Conservation (phyloP, 2,113 vertebrate species). For the Psammodynastes pulverulentus region DNA sequence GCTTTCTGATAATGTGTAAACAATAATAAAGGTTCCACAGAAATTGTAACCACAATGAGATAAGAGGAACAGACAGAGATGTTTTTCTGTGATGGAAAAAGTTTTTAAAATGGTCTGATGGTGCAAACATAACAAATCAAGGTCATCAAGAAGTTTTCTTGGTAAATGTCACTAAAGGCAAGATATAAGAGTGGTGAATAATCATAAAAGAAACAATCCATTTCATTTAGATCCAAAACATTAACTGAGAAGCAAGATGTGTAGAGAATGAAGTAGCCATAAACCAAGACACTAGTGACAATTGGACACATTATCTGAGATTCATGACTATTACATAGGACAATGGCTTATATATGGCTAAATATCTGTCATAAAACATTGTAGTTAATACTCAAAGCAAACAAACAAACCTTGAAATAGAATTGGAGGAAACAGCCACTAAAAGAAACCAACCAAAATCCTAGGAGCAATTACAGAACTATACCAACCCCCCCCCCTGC, state of each 20-base stretch:
- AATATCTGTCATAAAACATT: conserved; percentile 35
- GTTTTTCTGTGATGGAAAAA: not conserved
- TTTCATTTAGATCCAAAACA: not conserved
- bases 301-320: conserved; percentile 25
- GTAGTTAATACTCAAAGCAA: conserved; percentile 49
- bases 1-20: not conserved
- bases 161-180: conserved; percentile 11
- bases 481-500: not conserved
- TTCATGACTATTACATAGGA: conserved; percentile 30
- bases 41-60: not conserved
- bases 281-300: conserved; percentile 46
- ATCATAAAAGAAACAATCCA: conserved; percentile 17
- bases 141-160: not conserved
- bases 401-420: conserved; percentile 53
- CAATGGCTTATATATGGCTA: not conserved
- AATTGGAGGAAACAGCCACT: conserved; percentile 56
- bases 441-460: conserved; percentile 48
- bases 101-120: not conserved
- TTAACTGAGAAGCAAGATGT: not conserved
- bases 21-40: not conserved
- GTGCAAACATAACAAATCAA: not conserved
- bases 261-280: conserved; percentile 1
- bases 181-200: not conserved
- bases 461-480: not conserved
- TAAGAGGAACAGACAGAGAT: conserved; percentile 1